Evolutionary conservation across 2,888 invertebrate genomes (phyloP), one percentile per base, ranked within the genome.

Genomic region (Craniophora ligustri): DNA sequence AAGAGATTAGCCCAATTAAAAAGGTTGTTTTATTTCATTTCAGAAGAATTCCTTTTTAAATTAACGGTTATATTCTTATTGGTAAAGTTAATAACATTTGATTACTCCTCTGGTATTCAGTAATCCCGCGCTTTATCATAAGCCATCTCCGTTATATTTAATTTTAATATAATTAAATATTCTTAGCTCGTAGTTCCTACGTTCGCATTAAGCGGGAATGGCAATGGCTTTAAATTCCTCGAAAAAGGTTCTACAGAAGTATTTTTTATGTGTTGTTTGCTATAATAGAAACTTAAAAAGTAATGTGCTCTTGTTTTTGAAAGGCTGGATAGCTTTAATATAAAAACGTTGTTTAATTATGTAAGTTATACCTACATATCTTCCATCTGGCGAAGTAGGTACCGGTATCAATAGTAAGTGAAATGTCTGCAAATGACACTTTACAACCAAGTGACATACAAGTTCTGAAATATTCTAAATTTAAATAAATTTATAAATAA

Each of bases 71-170:
- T 49, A 42, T 30, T 58, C 57, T 53, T 49, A 36, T 44, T 59
- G 35, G 11, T 48, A 23, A 14, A 50, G 26, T 63, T 47, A 15
- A 39, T 53, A 47, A 54, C 35, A 45, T 67, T 63, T 49, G 47
- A 61, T 53, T 53, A 57, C 42, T 39, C 16, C 23, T 44, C 16
- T 39, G 45, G 18, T 35, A 41, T 63, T 58, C 21, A 47, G 48
- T 42, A 15, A 50, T 59, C 48, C 26, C 50, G 26, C 38, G 39
- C 50, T 55, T 59, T 48, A 42, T 55, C 50, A 59, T 42, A 47
- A 66, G 53, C 62, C n/a, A 53, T 57, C 42, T 53, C 30, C 19
- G 72, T 76, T 38, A 48, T 53, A 46, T 57, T 51, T 67, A 21
- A 41, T 54, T n/a, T n/a, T n/a, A n/a, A 30, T 31, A 41, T 46